Evolutionary conservation across 2,888 invertebrate genomes (phyloP), one percentile per base, ranked within the genome.

Genomic region (Leucophenga maculata): DNA sequence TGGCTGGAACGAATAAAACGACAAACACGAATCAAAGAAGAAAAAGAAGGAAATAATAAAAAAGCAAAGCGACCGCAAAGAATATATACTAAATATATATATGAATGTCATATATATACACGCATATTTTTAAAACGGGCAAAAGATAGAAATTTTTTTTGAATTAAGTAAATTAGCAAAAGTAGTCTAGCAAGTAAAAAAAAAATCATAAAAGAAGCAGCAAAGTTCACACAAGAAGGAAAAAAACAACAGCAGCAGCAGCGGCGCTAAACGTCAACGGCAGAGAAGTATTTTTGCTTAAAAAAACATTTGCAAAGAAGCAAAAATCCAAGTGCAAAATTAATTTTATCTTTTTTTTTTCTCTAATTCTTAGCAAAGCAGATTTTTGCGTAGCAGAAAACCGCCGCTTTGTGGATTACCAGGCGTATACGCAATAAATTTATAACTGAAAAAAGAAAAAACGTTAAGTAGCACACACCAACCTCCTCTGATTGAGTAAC

Each of bases 391-490:
- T 74, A 75, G 69, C 73, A 66, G 52, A 54, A 70, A 74, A 78
- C 77, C 82, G 86, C 82, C 83, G 79, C 72, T 76, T 80, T 85
- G 86, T 85, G 86, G 86, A 85, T 86, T 85, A 85, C 85, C 84
- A 84, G 85, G 85, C 85, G 85, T 82, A 85, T 83, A 80, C 74
- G 80, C 75, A 76, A 75, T 74, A 6, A 26, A 26, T 3, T 26
- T 26, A 4, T 26, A 26, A 50, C 31, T 44, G 16, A 55, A 60
- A 57, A 20, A 55, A 46, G 46, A 57, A 68, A 62, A 57, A 67
- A 62, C 32, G 64, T 68, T 70, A 71, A 65, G 67, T 46, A 72
- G 77, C 84, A 84, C 84, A 82, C 82, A 73, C 75, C 83, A 76
- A 76, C 82, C 82, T 84, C 81, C 83, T 55, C 55, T 66, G 4